These are phyloP conservation scores for Dryas iulia DNA, from an alignment of 1,140 invertebrate genomes.

Conservation along the genomic window DNA sequence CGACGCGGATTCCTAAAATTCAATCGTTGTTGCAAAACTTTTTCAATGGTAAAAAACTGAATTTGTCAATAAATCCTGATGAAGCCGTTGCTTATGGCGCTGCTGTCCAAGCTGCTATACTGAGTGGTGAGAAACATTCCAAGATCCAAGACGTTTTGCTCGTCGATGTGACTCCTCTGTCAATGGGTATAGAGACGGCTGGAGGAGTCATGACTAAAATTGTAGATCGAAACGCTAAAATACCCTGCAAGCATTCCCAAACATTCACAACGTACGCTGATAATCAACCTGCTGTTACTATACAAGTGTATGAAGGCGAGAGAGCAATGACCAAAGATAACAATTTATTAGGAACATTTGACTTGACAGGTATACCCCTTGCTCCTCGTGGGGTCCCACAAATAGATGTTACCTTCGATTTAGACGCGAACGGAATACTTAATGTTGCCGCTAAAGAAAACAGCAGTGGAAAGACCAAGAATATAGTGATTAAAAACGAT, in stretches of 20 bases:
- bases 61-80: slow-evolving; percentile 75
- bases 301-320: slow-evolving; percentile 86
- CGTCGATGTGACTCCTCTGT: slow-evolving; percentile 80
- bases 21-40: slow-evolving; percentile 77
- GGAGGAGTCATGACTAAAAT: slow-evolving; percentile 84
- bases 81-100: slow-evolving; percentile 66
- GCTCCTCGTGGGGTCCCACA: slow-evolving; percentile 89
- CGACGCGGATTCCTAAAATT: slow-evolving; percentile 83
- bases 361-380: slow-evolving; percentile 90
- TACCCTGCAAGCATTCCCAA: slow-evolving; percentile 83
- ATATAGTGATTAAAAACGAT: slow-evolving; percentile 95
- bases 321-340: slow-evolving; percentile 90
- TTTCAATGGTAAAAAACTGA: slow-evolving; percentile 74
- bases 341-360: slow-evolving; percentile 88
- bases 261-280: slow-evolving; percentile 85
- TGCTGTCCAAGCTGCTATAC: slow-evolving; percentile 75
- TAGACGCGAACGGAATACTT: slow-evolving; percentile 88
- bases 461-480: slow-evolving; percentile 88
- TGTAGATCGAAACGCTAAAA: slow-evolving; percentile 81
- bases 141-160: slow-evolving; percentile 80
- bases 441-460: slow-evolving; percentile 82
- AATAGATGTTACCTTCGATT: slow-evolving; percentile 86
- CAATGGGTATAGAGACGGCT: slow-evolving; percentile 82
- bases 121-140: slow-evolving; percentile 80
- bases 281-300: slow-evolving; percentile 85